Percentiles rank a stretch among this genome's conserved stretches.
phyloP scores from a whole-genome alignment of 2,113 vertebrate genomes.

The Microcebus ravelobensis region DNA sequence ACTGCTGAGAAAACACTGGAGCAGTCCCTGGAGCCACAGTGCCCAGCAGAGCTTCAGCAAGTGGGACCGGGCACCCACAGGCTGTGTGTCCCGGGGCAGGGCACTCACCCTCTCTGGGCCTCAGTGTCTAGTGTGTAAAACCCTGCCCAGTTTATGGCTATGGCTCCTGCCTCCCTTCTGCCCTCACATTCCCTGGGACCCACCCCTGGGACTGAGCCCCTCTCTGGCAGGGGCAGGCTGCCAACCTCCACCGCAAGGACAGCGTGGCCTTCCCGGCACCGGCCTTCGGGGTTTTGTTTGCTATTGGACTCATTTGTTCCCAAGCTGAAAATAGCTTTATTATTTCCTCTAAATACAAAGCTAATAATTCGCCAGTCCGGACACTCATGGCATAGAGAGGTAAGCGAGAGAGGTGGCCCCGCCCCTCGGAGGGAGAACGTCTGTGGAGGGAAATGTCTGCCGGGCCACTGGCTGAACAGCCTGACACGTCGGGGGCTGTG shows the following conservation, averaged over 20 bases:
- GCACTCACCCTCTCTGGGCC: not conserved
- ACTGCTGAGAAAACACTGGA: conserved; percentile 62
- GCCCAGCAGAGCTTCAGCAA: not conserved
- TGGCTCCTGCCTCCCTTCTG: not conserved
- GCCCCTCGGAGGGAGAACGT: not conserved
- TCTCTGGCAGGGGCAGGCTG: not conserved
- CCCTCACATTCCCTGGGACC: accelerated
- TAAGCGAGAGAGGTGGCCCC: accelerated
- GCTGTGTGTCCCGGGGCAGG: not conserved
- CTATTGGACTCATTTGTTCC: not conserved
- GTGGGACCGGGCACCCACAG: accelerated
- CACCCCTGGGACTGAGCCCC: not conserved
- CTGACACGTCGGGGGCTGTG: accelerated
- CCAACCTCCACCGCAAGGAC: accelerated
- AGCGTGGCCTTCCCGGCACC: accelerated
- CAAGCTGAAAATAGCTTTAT: conserved; percentile 26
- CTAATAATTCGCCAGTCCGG: not conserved
- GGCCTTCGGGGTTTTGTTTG: not conserved
- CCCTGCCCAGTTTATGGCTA: accelerated
- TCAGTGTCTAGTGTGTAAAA: not conserved
- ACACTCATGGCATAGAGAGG: not conserved
- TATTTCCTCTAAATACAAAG: not conserved
- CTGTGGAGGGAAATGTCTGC: not conserved
- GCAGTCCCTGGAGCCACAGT: not conserved
- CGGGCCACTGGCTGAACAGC: not conserved